Percentiles rank a stretch among this genome's conserved stretches.
Evolutionary conservation across 2,797 vertebrate species (phyloP).

Genomic region (Setipinna tenuifilis): DNA sequence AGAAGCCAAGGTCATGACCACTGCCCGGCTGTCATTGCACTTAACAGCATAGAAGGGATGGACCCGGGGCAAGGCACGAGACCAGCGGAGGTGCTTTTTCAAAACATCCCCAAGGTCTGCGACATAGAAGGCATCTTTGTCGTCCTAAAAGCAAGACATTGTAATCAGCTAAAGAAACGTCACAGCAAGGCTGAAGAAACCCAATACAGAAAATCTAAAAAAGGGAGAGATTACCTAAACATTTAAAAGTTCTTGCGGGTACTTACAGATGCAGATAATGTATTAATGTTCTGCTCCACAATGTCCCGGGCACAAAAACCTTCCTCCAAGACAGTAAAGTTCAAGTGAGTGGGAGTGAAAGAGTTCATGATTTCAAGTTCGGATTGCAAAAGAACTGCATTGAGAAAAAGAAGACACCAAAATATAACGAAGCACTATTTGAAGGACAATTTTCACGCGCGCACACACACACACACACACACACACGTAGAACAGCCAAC

Average conservation of each 20-base stretch:
- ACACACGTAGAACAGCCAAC: too few species aligned
- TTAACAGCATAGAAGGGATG: conserved; percentile 95
- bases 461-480: too few species aligned
- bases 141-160: conserved; percentile 79
- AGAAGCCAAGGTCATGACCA: conserved; percentile 86
- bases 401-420: background rate
- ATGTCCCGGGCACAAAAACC: conserved; percentile 93
- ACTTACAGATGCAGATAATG: conserved; percentile 89
- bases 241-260: background rate
- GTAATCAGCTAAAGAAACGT: background rate
- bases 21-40: conserved; percentile 89
- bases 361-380: conserved; percentile 70
- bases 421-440: too few species aligned
- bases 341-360: conserved; percentile 77
- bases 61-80: conserved; percentile 85
- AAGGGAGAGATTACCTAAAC: too few species aligned
- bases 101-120: conserved; percentile 93
- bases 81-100: conserved; percentile 93
- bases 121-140: conserved; percentile 95
- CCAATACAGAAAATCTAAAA: background rate
- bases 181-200: background rate
- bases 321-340: conserved; percentile 91
- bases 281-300: conserved; percentile 94
- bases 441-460: too few species aligned
- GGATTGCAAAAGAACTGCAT: conserved; percentile 64